phyloP scores from a whole-genome alignment of 2,113 vertebrate genomes.

The Nibea albiflora region DNA sequence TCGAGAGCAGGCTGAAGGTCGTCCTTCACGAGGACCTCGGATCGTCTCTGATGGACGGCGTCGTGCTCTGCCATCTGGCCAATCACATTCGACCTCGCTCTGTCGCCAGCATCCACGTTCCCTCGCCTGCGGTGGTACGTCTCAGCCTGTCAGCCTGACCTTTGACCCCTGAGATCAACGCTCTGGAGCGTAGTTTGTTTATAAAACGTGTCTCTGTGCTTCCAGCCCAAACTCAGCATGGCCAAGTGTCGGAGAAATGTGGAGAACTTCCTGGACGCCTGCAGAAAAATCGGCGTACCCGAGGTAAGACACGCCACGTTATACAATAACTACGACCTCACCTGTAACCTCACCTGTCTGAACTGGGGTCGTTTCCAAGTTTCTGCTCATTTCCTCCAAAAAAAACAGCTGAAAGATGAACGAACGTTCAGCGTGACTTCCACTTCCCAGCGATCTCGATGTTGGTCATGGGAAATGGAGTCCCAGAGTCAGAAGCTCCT shows the following conservation, averaged over 20 bases:
- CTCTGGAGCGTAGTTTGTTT: too few relatives aligned
- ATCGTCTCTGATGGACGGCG: constrained; percentile 93
- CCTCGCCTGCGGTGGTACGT: constrained; percentile 94
- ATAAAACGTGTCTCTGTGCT: constrained; percentile 8
- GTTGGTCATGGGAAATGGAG: neutral
- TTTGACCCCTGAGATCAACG: neutral
- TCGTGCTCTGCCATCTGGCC: constrained; percentile 94
- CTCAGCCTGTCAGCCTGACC: neutral
- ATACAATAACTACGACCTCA: neutral
- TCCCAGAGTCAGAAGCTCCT: neutral
- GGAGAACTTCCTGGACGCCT: constrained; percentile 97
- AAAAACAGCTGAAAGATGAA: too few relatives aligned
- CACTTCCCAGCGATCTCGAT: too few relatives aligned
- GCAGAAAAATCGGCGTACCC: constrained; percentile 93
- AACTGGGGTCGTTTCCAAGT: constrained; percentile 51
- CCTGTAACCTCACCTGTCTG: neutral
- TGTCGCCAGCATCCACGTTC: constrained; percentile 93
- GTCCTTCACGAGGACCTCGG: constrained; percentile 91
- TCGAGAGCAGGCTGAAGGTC: constrained; percentile 94
- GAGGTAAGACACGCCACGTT: constrained; percentile 85
- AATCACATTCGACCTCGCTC: constrained; percentile 94
- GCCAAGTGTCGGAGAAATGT: constrained; percentile 98
- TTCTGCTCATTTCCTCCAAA: neutral
- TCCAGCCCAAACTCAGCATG: constrained; percentile 97
- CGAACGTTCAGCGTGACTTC: too few relatives aligned